Base-by-base conservation (phyloP, 2,888 invertebrate genomes). In the Linnaemya tessellans region DNA sequence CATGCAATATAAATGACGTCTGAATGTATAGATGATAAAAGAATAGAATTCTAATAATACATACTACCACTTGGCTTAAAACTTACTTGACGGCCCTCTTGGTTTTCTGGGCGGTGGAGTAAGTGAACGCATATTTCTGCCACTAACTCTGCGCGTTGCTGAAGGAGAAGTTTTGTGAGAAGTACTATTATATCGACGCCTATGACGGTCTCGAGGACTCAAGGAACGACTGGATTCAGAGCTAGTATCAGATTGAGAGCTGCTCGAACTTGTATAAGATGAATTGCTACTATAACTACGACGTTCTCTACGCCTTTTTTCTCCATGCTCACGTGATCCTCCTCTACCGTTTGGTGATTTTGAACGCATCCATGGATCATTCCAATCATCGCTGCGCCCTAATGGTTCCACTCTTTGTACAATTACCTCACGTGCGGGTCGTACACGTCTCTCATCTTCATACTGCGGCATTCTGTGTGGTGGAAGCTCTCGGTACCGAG, bases 361-460 rank as follows among this genome's bases (percentile, higher is more conserved):
- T 3, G 95, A 94, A 43, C 96, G 93, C 96, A 97, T 97, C 98
- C 98, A 98, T 0, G 98, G 98, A 93, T 98, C 98, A 58, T 96
- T 96, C 98, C 98, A 98, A 89, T 98, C 98, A 91, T 98, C 98
- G 0, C 95, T 96, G 58, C 95, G 94, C 74, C 91, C 93, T 91
- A 89, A 90, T 87, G 88, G 91, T 88, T 93, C 92, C 56, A 94
- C 95, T 35, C 96, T 94, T 91, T 96, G 96, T 0, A 97, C 96
- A 87, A 96, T 96, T 1, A 96, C 96, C 90, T 96, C 96, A 8
- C 96, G 94, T 5, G 95, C 94, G 0, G 96, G 94, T 7, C 96
- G 94, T 83, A 95, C 92, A 67, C 94, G 94, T 8, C 95, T 92
- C 92, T 93, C 93, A 75, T 94, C 94, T 88, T 94, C 94, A 87